Evolutionary conservation across 2,888 invertebrate species (phyloP).

Genomic region (Spilosoma lubricipeda): DNA sequence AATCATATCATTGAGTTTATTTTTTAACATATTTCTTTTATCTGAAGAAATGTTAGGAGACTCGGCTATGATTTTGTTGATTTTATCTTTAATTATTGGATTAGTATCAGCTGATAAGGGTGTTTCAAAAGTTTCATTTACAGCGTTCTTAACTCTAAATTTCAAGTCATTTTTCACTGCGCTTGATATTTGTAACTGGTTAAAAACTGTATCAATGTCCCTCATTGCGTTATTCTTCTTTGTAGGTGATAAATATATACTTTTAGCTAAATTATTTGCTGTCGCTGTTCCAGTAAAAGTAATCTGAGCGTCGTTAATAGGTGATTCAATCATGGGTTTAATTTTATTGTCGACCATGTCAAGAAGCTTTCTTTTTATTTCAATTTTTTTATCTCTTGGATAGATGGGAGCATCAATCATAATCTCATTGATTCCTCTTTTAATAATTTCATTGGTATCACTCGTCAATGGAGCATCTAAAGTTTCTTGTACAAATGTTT

Average conservation of each 20-base stretch:
- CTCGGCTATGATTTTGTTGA: not conserved
- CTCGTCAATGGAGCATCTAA: not conserved
- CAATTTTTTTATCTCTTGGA: constrained; percentile 3
- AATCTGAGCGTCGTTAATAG: not conserved
- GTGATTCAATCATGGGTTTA: not conserved
- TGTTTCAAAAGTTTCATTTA: not conserved
- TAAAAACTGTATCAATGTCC: not conserved
- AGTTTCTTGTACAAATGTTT: constrained; percentile 5
- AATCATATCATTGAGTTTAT: not conserved
- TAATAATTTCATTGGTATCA: not conserved
- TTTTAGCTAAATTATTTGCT: not conserved
- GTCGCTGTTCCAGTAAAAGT: not conserved
- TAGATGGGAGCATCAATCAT: not conserved
- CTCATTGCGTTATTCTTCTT: constrained; percentile 5
- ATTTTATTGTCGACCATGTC: constrained; percentile 6
- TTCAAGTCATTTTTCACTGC: constrained; percentile 1
- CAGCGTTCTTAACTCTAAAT: not conserved
- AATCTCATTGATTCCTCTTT: constrained; percentile 1
- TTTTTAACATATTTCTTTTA: constrained; percentile 1
- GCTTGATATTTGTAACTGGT: not conserved
- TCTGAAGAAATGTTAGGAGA: not conserved
- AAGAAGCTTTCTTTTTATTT: not conserved
- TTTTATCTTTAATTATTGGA: not conserved
- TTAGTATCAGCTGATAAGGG: not conserved
- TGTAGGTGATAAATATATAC: not conserved